Evolutionary conservation across 2,888 invertebrate genomes (phyloP).

Genomic region (Crematogaster levior): DNA sequence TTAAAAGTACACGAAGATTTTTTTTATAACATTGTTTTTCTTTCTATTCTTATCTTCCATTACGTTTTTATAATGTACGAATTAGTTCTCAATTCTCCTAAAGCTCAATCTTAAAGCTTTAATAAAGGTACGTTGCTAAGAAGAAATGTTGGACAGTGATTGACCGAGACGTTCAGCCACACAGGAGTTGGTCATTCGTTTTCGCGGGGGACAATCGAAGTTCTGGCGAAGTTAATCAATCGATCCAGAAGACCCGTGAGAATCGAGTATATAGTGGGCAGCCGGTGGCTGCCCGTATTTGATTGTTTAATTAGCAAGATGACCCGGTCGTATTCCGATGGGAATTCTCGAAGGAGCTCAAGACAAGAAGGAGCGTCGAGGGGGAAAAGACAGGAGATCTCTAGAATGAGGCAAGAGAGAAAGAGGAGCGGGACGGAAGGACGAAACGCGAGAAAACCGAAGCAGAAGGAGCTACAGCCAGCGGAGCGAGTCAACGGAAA

Average conservation of each 20-base stretch:
- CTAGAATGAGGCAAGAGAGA: neutral
- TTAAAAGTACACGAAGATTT: neutral
- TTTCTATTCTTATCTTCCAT: neutral
- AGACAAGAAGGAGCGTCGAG: slow-evolving; percentile 62
- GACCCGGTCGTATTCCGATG: slow-evolving; percentile 80
- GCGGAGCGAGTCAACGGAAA: slow-evolving; percentile 51
- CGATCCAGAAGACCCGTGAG: slow-evolving; percentile 80
- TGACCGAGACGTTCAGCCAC: neutral
- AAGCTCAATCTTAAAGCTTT: slow-evolving; percentile 35
- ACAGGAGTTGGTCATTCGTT: slow-evolving; percentile 38
- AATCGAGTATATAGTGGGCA: slow-evolving; percentile 72
- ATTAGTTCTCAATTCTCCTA: neutral
- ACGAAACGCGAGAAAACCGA: slow-evolving; percentile 63
- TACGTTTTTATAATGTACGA: neutral
- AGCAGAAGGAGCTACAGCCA: slow-evolving; percentile 63
- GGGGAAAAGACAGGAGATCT: slow-evolving; percentile 55
- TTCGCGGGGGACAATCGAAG: slow-evolving; percentile 79
- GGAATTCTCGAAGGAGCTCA: slow-evolving; percentile 73
- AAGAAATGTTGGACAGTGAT: slow-evolving; percentile 37
- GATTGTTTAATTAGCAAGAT: slow-evolving; percentile 86
- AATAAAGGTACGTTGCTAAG: slow-evolving; percentile 49
- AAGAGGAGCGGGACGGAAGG: neutral
- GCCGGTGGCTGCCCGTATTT: slow-evolving; percentile 83
- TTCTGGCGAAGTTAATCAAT: slow-evolving; percentile 81
- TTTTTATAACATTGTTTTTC: neutral